A percentile compares a stretch with the other conserved stretches of the same genome.
phyloP scores from a whole-genome alignment of 2,797 vertebrate species.

The Hirundo rustica region DNA sequence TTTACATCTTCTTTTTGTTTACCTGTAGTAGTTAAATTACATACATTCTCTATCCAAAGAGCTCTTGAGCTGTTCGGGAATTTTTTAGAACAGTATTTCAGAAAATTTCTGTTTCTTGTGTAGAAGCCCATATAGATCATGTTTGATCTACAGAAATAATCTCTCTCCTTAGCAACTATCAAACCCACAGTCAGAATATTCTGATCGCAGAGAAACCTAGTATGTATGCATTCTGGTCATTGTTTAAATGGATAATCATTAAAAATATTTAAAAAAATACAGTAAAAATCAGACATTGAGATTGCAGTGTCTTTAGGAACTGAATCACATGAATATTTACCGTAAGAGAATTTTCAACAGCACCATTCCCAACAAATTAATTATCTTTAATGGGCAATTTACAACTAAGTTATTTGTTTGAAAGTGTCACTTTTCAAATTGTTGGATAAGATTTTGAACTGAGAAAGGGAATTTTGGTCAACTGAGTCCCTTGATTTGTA shows the following conservation, averaged over 20 bases:
- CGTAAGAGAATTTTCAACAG: not conserved
- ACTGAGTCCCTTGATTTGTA: not conserved
- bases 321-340: not conserved
- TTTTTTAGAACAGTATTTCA: not conserved
- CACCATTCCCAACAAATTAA: not conserved
- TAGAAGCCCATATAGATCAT: not conserved
- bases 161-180: not conserved
- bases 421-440: not conserved
- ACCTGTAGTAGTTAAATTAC: not conserved
- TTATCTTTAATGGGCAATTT: not conserved
- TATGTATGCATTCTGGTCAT: not conserved
- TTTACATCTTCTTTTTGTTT: not conserved
- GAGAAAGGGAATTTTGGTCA: not conserved
- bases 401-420: fast-evolving
- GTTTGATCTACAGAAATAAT: not conserved
- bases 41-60: not conserved
- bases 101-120: not conserved
- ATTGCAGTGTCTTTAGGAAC: not conserved
- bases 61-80: not conserved
- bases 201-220: not conserved
- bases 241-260: not conserved
- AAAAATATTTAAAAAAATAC: not conserved
- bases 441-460: not conserved
- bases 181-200: not conserved
- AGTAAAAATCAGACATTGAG: not conserved